These are phyloP conservation scores for Axea sp. DNA, from an alignment of 2,888 invertebrate species.

Conservation along the genomic window DNA sequence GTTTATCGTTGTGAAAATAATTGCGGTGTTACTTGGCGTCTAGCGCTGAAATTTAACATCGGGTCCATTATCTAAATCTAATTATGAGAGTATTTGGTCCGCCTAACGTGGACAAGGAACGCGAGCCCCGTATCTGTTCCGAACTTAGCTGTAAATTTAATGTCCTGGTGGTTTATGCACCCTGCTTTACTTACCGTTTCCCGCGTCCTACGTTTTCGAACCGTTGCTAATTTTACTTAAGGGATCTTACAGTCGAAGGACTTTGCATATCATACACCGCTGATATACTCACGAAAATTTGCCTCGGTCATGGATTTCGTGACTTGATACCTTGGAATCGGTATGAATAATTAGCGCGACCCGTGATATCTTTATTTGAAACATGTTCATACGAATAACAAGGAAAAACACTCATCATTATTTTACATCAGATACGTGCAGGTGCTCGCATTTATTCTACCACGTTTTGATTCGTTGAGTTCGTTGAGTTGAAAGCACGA, in stretches of 20 bases:
- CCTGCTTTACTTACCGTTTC: constrained; percentile 53
- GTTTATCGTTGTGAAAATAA: too few relatives aligned
- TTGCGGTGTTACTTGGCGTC: too few relatives aligned
- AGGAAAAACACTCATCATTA: constrained; percentile 7
- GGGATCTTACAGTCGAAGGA: constrained; percentile 39
- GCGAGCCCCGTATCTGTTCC: constrained; percentile 49
- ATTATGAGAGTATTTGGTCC: too few relatives aligned
- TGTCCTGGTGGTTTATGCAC: constrained; percentile 52
- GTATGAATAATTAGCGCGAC: constrained; percentile 29
- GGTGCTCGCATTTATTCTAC: not conserved
- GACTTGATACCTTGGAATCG: constrained; percentile 13
- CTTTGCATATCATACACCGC: constrained; percentile 39
- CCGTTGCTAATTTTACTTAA: constrained; percentile 56
- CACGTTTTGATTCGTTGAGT: not conserved
- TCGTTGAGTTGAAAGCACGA: constrained; percentile 28
- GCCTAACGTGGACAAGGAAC: constrained; percentile 38
- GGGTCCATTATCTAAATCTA: too few relatives aligned
- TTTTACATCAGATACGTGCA: not conserved
- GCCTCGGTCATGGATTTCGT: constrained; percentile 22
- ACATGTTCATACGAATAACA: not conserved
- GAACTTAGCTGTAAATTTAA: constrained; percentile 57
- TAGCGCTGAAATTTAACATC: too few relatives aligned
- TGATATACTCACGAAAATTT: constrained; percentile 38
- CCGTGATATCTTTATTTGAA: constrained; percentile 6
- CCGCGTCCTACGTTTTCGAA: constrained; percentile 40